A percentile compares a stretch with the other conserved stretches of the same genome.
Conservation (phyloP, 2,888 invertebrate genomes). For the Gordius sp. region DNA sequence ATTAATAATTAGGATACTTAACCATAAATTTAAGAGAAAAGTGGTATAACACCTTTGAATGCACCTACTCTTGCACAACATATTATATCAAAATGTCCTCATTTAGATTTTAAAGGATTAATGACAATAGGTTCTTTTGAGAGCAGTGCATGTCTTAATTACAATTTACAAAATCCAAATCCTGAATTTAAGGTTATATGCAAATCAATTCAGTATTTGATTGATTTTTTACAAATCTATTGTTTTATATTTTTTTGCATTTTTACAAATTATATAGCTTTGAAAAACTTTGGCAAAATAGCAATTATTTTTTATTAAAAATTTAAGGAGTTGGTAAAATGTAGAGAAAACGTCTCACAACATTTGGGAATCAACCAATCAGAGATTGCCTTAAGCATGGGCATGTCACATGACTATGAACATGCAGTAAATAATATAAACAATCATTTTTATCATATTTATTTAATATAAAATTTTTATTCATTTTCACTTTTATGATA, state of each 20-base stretch:
- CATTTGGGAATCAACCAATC: constrained; percentile 38
- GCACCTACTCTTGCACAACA: constrained; percentile 42
- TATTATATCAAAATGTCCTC: constrained; percentile 47
- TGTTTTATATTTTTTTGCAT: no score
- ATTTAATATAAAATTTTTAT: no score
- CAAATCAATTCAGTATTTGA: background rate
- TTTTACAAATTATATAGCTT: background rate
- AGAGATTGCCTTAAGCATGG: constrained; percentile 65
- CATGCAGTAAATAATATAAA: constrained; percentile 58
- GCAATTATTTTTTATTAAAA: constrained; percentile 18
- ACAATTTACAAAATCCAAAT: constrained; percentile 38
- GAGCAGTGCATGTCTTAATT: background rate
- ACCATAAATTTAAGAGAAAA: constrained; percentile 37
- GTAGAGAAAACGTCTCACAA: constrained; percentile 44
- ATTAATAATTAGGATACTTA: background rate
- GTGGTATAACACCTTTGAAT: constrained; percentile 45
- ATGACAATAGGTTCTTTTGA: constrained; percentile 84
- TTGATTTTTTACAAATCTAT: no score
- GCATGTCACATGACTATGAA: constrained; percentile 88
- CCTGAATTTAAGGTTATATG: constrained; percentile 48
- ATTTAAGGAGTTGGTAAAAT: constrained; percentile 36
- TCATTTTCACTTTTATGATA: no score
- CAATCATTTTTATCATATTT: no score
- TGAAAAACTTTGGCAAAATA: constrained; percentile 1
- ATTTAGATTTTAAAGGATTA: constrained; percentile 51